Evolutionary conservation across 2,113 vertebrate genomes (phyloP).

Genomic region (Pelvicachromis taeniatus): DNA sequence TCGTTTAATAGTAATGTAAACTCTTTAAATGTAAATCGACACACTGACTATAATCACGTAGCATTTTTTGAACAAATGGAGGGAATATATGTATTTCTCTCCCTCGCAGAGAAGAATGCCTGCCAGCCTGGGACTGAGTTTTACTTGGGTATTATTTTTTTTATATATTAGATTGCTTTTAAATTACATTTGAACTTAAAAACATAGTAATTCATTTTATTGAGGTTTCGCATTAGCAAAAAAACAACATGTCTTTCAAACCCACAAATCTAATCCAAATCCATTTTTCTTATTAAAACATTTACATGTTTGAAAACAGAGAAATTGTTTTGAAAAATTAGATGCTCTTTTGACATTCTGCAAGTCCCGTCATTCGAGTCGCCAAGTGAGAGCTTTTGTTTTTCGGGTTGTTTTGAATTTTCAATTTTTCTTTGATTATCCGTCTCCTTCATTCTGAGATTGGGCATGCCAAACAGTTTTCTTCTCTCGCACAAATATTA

Average conservation of each 20-base stretch:
- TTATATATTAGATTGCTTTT: slow-evolving; percentile 56
- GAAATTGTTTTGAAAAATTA: background rate
- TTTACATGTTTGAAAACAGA: slow-evolving; percentile 17
- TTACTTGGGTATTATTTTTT: slow-evolving; percentile 16
- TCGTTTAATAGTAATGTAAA: background rate
- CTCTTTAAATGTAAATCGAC: background rate
- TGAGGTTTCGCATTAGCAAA: slow-evolving; percentile 39
- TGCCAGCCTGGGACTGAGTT: slow-evolving; percentile 42
- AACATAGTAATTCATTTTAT: slow-evolving; percentile 41
- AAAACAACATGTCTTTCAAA: slow-evolving; percentile 37
- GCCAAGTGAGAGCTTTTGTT: background rate
- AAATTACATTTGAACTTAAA: slow-evolving; percentile 63
- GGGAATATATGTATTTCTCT: slow-evolving; percentile 10
- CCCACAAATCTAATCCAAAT: slow-evolving; percentile 35
- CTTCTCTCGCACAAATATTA: background rate
- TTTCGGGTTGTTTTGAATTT: background rate
- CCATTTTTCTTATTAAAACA: slow-evolving; percentile 61
- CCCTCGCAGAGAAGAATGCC: slow-evolving; percentile 3
- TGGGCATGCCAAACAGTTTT: background rate
- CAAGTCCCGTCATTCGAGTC: background rate
- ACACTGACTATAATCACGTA: background rate
- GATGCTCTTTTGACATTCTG: background rate
- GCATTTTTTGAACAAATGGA: background rate
- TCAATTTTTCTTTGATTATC: background rate
- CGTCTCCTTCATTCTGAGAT: background rate